These are phyloP conservation scores for Pseudomyrmex dendroicus DNA, from an alignment of 1,140 invertebrate species.

Conservation along the genomic window DNA sequence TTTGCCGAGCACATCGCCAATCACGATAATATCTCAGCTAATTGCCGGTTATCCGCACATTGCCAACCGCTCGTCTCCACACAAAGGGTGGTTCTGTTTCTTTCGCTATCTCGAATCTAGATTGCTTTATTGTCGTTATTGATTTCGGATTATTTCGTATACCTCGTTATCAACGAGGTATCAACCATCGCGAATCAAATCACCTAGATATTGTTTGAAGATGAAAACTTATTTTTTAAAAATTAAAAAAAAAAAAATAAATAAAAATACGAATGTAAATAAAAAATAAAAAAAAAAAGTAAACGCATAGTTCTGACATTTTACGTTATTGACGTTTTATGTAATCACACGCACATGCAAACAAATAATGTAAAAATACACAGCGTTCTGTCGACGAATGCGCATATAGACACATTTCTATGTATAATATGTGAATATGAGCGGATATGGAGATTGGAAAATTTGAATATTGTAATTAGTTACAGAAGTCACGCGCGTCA, in stretches of 20 bases:
- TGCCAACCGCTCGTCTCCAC: slow-evolving; percentile 28
- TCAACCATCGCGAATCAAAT: slow-evolving; percentile 25
- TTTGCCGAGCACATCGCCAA: slow-evolving; percentile 50
- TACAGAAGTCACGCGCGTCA: slow-evolving; percentile 43
- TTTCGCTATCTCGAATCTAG: background rate
- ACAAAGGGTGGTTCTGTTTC: slow-evolving; percentile 8
- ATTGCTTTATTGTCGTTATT: slow-evolving; percentile 47
- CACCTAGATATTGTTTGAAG: background rate
- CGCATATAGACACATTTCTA: background rate
- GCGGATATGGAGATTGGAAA: slow-evolving; percentile 69
- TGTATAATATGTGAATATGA: slow-evolving; percentile 43
- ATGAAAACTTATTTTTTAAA: background rate
- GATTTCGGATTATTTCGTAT: slow-evolving; percentile 17
- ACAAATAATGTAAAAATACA: background rate
- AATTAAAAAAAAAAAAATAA: background rate
- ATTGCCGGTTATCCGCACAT: slow-evolving; percentile 66
- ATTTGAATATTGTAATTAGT: slow-evolving; percentile 73
- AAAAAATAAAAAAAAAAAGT: no score
- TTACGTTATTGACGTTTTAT: background rate
- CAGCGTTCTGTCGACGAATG: background rate
- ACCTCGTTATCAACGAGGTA: background rate
- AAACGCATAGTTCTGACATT: background rate
- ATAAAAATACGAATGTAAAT: background rate
- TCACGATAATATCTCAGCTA: slow-evolving; percentile 70
- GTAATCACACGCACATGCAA: background rate